A percentile compares a stretch with the other conserved stretches of the same genome.
Conservation (phyloP, 2,113 vertebrate species). For the Anguilla japonica region DNA sequence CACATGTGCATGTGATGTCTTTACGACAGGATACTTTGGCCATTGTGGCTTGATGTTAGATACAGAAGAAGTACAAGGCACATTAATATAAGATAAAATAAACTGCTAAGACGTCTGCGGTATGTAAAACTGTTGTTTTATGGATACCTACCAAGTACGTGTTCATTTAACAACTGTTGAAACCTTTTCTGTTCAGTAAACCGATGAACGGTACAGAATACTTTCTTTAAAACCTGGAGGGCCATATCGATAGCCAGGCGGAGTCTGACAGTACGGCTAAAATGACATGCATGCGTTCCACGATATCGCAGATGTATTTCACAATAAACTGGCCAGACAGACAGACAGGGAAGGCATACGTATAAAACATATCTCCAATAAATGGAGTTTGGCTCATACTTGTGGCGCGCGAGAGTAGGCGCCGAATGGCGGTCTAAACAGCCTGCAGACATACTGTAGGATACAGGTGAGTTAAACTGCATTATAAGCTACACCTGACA, state of each 20-base stretch:
- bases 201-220: too few relatives aligned
- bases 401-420: neutral
- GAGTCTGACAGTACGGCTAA: neutral
- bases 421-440: slow-evolving; percentile 6
- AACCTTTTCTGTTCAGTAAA: too few relatives aligned
- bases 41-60: neutral
- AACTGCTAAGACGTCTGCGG: neutral
- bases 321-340: neutral
- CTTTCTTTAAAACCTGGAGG: too few relatives aligned
- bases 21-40: neutral
- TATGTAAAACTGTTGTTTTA: neutral
- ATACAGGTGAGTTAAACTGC: slow-evolving; percentile 38
- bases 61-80: neutral
- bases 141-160: too few relatives aligned
- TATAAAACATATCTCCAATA: neutral
- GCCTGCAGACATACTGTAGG: neutral
- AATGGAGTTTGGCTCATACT: neutral
- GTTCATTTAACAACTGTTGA: too few relatives aligned
- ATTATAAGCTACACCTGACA: neutral
- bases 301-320: neutral
- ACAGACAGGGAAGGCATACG: neutral
- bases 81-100: neutral
- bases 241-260: too few relatives aligned
- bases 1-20: neutral
- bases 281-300: neutral